phyloP scores from a whole-genome alignment of 2,888 invertebrate genomes.

The Tortricodes alternella region DNA sequence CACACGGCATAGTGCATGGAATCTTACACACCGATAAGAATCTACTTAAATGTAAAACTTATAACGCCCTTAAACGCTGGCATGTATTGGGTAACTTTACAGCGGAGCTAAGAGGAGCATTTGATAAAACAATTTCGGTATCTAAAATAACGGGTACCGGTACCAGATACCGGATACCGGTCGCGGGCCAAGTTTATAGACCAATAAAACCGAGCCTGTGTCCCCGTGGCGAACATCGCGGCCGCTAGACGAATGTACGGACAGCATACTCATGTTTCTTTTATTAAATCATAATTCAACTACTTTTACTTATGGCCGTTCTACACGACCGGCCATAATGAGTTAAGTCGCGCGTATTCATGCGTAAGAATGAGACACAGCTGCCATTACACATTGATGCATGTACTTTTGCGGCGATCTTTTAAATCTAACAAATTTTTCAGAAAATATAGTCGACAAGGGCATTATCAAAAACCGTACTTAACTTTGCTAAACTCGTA shows the following conservation, averaged over 20 bases:
- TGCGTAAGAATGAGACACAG: no score
- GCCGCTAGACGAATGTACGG: constrained; percentile 43
- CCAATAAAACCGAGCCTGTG: constrained; percentile 68
- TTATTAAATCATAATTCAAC: neutral
- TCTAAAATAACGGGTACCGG: constrained; percentile 55
- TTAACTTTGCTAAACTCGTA: no score
- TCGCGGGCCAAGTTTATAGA: constrained; percentile 60
- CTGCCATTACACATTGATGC: no score
- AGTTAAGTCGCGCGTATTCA: no score
- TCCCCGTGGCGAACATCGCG: constrained; percentile 57
- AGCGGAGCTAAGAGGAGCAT: constrained; percentile 47
- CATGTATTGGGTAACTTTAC: constrained; percentile 30
- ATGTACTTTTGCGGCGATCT: no score
- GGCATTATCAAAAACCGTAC: no score
- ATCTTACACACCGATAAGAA: constrained; percentile 3
- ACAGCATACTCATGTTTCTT: constrained; percentile 41
- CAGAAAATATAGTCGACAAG: no score
- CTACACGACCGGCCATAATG: no score
- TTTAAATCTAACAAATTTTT: no score
- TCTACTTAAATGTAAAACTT: constrained; percentile 14
- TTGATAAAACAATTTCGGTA: constrained; percentile 61
- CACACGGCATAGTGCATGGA: constrained; percentile 6
- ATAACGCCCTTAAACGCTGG: constrained; percentile 12
- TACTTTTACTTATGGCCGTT: neutral
- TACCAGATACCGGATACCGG: constrained; percentile 60